phyloP scores from a whole-genome alignment of 2,888 invertebrate genomes.

The Punctoribates punctum region DNA sequence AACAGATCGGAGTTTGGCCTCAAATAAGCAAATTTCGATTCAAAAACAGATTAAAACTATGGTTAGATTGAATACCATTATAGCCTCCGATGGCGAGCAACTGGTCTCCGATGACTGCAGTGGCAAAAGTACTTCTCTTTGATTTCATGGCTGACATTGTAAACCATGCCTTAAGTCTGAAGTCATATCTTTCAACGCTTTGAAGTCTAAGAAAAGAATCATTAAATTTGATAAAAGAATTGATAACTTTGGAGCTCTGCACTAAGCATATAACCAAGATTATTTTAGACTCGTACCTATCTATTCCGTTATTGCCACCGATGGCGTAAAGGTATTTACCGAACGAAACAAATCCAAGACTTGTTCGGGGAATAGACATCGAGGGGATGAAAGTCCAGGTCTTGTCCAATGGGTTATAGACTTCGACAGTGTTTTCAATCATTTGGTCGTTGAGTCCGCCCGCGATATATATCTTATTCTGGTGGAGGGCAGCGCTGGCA shows the following conservation, averaged over 20 bases:
- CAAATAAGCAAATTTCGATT: conserved; percentile 41
- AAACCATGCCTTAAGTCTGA: conserved; percentile 59
- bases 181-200: conserved; percentile 50
- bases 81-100: conserved; percentile 80
- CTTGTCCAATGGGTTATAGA: conserved; percentile 65
- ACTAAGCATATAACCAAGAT: no score
- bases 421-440: conserved; percentile 70
- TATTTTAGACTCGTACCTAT: conserved; percentile 57
- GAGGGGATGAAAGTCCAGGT: conserved; percentile 65
- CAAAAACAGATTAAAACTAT: not conserved
- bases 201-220: conserved; percentile 31
- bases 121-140: conserved; percentile 75
- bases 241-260: no score
- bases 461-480: conserved; percentile 68
- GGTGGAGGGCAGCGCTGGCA: conserved; percentile 67
- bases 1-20: conserved; percentile 68
- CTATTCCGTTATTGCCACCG: conserved; percentile 74
- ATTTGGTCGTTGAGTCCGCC: conserved; percentile 77
- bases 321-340: conserved; percentile 68
- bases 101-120: conserved; percentile 65
- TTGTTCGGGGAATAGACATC: conserved; percentile 71
- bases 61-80: conserved; percentile 59
- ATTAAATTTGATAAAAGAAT: not conserved
- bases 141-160: conserved; percentile 69
- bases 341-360: conserved; percentile 68